Conservation (phyloP, 53 echinoderm and acorn worm species). For the Holothuria scabra region DNA sequence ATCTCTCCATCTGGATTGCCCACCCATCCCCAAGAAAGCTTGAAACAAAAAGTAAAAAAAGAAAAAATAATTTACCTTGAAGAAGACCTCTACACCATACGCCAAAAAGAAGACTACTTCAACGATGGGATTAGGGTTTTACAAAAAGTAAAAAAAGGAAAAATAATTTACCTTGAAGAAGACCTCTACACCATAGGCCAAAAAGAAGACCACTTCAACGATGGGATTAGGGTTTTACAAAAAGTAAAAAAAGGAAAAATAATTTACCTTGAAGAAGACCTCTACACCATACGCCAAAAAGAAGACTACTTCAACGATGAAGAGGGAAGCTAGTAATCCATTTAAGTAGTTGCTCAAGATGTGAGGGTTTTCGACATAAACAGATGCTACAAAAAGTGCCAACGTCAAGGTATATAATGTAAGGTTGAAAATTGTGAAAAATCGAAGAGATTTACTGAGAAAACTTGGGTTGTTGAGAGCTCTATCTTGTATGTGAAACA, state of each 20-base stretch:
- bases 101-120: constrained; percentile 90
- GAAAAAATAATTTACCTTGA: constrained; percentile 66
- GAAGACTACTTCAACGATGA: constrained; percentile 88
- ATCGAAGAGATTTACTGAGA: constrained; percentile 84
- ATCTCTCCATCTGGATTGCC: too few species aligned
- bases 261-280: constrained; percentile 90
- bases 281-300: constrained; percentile 96
- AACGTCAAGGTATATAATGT: constrained; percentile 75
- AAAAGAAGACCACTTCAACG: constrained; percentile 86
- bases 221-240: too few species aligned
- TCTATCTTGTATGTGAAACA: constrained; percentile 88
- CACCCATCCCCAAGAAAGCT: too few species aligned
- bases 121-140: too few species aligned
- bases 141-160: too few species aligned
- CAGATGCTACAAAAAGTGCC: constrained; percentile 78
- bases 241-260: neutral
- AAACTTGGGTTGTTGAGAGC: constrained; percentile 79
- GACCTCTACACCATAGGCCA: constrained; percentile 98
- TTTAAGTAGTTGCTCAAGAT: constrained; percentile 74
- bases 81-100: constrained; percentile 97
- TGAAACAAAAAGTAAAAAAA: too few species aligned
- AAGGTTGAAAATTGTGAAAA: constrained; percentile 85
- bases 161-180: constrained; percentile 80
- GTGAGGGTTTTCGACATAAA: constrained; percentile 62
- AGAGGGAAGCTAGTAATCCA: constrained; percentile 78